Evolutionary conservation across 2,113 vertebrate genomes (phyloP).

Genomic region (Gorilla gorilla): DNA sequence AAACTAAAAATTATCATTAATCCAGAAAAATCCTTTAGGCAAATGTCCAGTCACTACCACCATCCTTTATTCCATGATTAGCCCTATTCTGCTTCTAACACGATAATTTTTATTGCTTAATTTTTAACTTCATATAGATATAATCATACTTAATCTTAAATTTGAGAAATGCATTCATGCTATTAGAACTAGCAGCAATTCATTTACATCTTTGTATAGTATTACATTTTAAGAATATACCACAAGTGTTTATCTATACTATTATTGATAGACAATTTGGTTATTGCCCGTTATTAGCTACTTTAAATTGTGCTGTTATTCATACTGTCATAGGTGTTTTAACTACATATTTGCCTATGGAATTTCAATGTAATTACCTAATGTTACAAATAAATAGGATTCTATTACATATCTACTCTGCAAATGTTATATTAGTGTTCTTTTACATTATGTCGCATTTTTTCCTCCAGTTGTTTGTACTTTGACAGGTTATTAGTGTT

Average conservation of each 20-base stretch:
- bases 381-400: not conserved
- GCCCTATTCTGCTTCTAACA: not conserved
- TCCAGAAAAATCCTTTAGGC: not conserved
- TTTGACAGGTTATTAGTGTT: not conserved
- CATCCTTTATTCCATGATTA: not conserved
- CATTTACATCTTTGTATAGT: not conserved
- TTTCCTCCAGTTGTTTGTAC: not conserved
- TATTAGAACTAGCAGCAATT: not conserved
- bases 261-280: not conserved
- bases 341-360: not conserved
- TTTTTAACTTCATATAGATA: not conserved
- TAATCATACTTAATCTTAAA: not conserved
- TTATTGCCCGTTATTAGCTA: not conserved
- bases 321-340: not conserved
- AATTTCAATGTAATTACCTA: not conserved
- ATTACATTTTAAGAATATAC: not conserved
- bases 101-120: not conserved
- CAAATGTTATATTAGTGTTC: not conserved
- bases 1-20: not conserved
- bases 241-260: not conserved
- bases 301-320: not conserved
- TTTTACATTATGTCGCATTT: not conserved
- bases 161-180: not conserved
- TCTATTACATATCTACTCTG: not conserved
- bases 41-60: not conserved